phyloP scores from a whole-genome alignment of 2,888 invertebrate genomes.

The Cryptocheilus praepositus region DNA sequence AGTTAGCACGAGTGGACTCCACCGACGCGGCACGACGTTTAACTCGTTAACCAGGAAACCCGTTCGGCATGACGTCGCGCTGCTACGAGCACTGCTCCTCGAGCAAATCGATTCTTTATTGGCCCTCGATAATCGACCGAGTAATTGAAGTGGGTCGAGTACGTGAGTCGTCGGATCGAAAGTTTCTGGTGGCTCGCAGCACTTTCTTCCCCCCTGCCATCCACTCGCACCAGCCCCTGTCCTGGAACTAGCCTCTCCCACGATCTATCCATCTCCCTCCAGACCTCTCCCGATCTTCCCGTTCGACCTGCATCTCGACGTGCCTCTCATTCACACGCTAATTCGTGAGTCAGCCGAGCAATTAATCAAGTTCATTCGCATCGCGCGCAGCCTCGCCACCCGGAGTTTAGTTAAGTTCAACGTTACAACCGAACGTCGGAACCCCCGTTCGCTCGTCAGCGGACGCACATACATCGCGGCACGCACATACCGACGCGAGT shows the following conservation, averaged over 20 bases:
- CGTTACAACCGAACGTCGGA: slow-evolving; percentile 33
- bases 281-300: slow-evolving; percentile 15
- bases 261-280: slow-evolving; percentile 15
- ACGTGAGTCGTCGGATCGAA: slow-evolving; percentile 38
- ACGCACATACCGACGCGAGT: no score
- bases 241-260: slow-evolving; percentile 1
- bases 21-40: background rate
- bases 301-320: slow-evolving; percentile 26
- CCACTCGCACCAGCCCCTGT: no score
- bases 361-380: slow-evolving; percentile 65
- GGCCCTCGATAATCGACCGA: slow-evolving; percentile 43
- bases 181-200: slow-evolving; percentile 36
- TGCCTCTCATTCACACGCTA: slow-evolving; percentile 50
- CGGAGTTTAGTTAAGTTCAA: slow-evolving; percentile 47
- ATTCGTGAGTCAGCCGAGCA: slow-evolving; percentile 62
- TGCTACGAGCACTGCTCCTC: slow-evolving; percentile 8
- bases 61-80: slow-evolving; percentile 19
- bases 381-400: slow-evolving; percentile 35
- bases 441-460: slow-evolving; percentile 21
- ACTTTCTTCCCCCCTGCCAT: background rate
- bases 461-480: no score
- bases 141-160: slow-evolving; percentile 27
- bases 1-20: no score
- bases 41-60: slow-evolving; percentile 41
- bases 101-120: slow-evolving; percentile 48